Evolutionary conservation across 2,797 vertebrate species (phyloP).

Genomic region (Enteromius paludinosus): DNA sequence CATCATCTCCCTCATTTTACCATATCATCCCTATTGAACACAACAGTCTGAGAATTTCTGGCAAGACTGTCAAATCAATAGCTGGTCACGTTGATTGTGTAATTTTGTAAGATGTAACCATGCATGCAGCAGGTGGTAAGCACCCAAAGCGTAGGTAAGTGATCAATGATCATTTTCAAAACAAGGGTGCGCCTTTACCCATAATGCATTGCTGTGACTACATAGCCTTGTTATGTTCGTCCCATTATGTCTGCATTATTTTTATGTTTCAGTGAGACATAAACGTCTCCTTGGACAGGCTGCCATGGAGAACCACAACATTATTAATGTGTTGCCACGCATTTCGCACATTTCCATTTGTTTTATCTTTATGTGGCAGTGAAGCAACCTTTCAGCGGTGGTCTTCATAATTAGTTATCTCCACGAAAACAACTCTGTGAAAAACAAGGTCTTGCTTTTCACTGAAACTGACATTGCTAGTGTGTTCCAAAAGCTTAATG

Average conservation of each 20-base stretch:
- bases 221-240: not conserved
- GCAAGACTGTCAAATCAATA: slow-evolving; percentile 35
- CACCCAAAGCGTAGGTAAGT: not conserved
- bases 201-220: slow-evolving; percentile 28
- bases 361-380: slow-evolving; percentile 35
- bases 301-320: not conserved
- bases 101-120: not conserved
- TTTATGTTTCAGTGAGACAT: slow-evolving; percentile 5
- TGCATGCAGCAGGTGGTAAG: slow-evolving; percentile 4
- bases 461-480: slow-evolving; percentile 9
- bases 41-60: slow-evolving; percentile 15
- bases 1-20: slow-evolving; percentile 40
- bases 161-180: slow-evolving; percentile 26
- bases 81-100: not conserved
- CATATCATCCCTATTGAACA: slow-evolving; percentile 35
- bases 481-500: slow-evolving; percentile 12
- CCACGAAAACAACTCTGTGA: slow-evolving; percentile 2
- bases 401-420: slow-evolving; percentile 27
- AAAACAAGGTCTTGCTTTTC: slow-evolving; percentile 11
- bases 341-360: slow-evolving; percentile 24
- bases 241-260: slow-evolving; percentile 5
- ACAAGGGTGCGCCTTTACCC: not conserved
- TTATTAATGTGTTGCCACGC: slow-evolving; percentile 26
- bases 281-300: slow-evolving; percentile 1
- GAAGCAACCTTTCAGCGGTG: slow-evolving; percentile 34